Conservation (phyloP, 2,797 vertebrate genomes). For the Merluccius polli region DNA sequence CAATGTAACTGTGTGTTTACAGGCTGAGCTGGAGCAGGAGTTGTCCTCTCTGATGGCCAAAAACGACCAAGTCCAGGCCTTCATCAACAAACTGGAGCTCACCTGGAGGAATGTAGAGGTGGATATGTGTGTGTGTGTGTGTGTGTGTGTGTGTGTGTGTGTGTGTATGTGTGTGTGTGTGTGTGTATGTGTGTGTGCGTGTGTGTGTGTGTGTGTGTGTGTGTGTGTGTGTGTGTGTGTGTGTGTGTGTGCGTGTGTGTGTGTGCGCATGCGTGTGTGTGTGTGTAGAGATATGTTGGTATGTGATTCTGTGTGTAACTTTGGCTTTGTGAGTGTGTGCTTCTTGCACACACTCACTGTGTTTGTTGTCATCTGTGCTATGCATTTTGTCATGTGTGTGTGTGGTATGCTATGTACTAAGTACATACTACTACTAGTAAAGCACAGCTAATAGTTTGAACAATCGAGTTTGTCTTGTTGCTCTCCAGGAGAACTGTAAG, state of each 20-base stretch:
- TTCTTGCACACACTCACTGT: neutral
- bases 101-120: conserved; percentile 70
- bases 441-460: neutral
- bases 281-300: conserved; percentile 3
- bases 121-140: conserved; percentile 20
- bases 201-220: conserved; percentile 4
- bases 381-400: neutral
- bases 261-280: conserved; percentile 1
- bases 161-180: conserved; percentile 7
- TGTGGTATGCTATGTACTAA: neutral
- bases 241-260: conserved; percentile 4
- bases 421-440: neutral
- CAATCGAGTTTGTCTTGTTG: neutral
- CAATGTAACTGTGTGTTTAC: neutral
- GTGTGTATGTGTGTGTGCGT: conserved; percentile 4
- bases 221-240: conserved; percentile 12
- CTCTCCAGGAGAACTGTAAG: conserved; percentile 66
- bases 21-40: conserved; percentile 65
- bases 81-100: conserved; percentile 64
- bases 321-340: neutral
- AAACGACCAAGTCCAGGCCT: conserved; percentile 57
- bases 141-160: neutral
- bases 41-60: conserved; percentile 53
- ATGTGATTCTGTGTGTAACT: neutral
- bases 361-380: neutral